These are phyloP conservation scores for Ptilorrhoa leucosticta DNA, from an alignment of 2,113 vertebrate genomes.

Conservation along the genomic window DNA sequence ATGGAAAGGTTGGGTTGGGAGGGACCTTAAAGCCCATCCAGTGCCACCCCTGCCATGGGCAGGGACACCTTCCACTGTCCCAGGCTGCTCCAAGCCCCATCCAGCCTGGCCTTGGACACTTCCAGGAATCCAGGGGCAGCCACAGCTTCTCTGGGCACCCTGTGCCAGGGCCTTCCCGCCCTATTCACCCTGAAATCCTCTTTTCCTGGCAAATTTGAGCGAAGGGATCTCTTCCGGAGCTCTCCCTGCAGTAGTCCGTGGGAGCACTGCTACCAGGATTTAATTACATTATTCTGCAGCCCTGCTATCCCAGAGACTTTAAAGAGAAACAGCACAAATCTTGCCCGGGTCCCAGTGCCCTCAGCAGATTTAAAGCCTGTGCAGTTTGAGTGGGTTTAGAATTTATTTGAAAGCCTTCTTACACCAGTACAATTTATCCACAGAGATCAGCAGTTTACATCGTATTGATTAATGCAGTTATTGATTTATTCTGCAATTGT, in stretches of 20 bases:
- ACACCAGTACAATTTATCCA: constrained; percentile 51
- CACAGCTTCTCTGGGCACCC: neutral
- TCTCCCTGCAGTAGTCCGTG: neutral
- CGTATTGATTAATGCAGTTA: constrained; percentile 60
- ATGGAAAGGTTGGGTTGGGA: neutral
- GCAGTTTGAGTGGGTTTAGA: constrained; percentile 35
- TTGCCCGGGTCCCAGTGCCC: neutral
- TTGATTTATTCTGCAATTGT: constrained; percentile 51
- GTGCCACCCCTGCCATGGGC: neutral
- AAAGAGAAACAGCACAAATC: neutral
- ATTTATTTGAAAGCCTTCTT: constrained; percentile 56
- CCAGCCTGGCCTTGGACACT: neutral
- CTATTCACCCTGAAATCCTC: neutral
- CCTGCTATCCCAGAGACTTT: neutral
- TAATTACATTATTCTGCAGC: neutral
- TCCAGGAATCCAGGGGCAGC: neutral
- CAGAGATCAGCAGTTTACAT: constrained; percentile 65
- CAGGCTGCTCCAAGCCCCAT: neutral
- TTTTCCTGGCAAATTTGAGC: neutral
- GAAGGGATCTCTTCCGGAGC: neutral
- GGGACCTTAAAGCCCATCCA: rapidly evolving
- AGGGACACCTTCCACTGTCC: neutral
- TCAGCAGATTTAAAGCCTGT: constrained; percentile 30
- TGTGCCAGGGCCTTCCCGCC: neutral
- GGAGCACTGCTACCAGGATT: neutral